Evolutionary conservation across 2,113 vertebrate species (phyloP).

Genomic region (Uria aalge): DNA sequence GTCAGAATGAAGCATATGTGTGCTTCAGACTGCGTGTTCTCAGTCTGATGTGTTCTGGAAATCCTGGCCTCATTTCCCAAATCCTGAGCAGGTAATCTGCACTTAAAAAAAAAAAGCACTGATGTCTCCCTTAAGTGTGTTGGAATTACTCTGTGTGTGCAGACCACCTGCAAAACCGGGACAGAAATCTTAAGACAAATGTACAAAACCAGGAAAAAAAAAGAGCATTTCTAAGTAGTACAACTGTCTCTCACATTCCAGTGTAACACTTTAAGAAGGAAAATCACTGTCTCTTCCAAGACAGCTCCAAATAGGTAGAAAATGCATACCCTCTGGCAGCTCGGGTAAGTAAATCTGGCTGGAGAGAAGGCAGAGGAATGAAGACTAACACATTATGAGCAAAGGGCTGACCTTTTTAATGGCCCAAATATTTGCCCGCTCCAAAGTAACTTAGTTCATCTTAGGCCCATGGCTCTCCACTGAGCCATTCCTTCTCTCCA

Average conservation of each 20-base stretch:
- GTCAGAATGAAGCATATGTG: not conserved
- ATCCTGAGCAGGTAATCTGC: constrained; percentile 6
- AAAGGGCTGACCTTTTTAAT: not conserved
- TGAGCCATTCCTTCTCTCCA: not conserved
- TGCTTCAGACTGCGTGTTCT: not conserved
- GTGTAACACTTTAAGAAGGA: not conserved
- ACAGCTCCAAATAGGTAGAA: not conserved
- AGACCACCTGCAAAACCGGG: not conserved
- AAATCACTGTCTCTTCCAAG: not conserved
- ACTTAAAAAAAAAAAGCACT: not conserved
- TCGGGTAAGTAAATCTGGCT: not conserved
- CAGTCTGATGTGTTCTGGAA: not conserved
- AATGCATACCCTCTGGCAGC: not conserved
- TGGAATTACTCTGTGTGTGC: not conserved
- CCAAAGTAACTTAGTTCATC: not conserved
- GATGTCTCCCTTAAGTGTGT: not conserved
- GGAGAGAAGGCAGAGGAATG: not conserved
- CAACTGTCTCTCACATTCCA: not conserved
- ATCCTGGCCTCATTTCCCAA: constrained; percentile 19
- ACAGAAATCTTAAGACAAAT: not conserved
- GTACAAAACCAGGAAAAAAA: not conserved
- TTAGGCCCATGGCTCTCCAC: not conserved
- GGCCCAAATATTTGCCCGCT: not conserved
- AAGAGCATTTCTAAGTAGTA: not conserved
- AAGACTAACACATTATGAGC: not conserved